Base-by-base conservation (phyloP, 1,140 invertebrate genomes). In the Scaptomyza hsui region DNA sequence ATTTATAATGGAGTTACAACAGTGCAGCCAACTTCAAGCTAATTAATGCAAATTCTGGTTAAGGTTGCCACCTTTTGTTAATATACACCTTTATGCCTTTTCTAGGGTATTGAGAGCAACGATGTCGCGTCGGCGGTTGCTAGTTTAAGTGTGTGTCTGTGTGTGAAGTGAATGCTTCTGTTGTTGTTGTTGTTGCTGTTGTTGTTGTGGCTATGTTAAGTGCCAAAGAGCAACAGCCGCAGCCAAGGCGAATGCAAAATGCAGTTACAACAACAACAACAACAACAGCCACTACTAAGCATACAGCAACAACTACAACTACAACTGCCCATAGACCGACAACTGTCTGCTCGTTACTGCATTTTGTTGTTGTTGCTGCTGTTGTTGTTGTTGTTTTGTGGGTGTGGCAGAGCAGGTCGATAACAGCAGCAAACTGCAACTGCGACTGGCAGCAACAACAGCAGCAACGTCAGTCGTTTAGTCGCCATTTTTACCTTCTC, bases 141-240 rank as follows among this genome's bases (percentile, higher is more conserved):
- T 52, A 39, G 51, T 35, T 51, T 65, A 24, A 7, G 24, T 62
- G 49, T 64, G 21, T 21, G 10, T 18, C 15, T 35, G 35, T 48
- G 32, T 48, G 32, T 45, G 65, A 72, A 73, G 74, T 44, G 68
- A 69, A 70, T 75, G 71, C 44, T 52, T 67, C 44, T 75, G 69
- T 72, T 52, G 48, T 67, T 32, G 48, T 49, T 56, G 26, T 7
- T 29, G 48, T 67, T 32, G 48, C 44, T 56, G 26, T 7, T 29
- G 62, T 47, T 80, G 51, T 63, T 75, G 72, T 18, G 47, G 41
- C 63, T 65, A 60, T 73, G 61, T 80, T 88, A 89, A 89, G 85
- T 89, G 83, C 85, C 76, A 89, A 89, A 89, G 83, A 77, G 83
- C 83, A 89, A 89, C 83, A 89, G 85, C 83, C 83, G 85, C 63